Base-by-base conservation (phyloP, 2,113 vertebrate species). In the Phycodurus eques region DNA sequence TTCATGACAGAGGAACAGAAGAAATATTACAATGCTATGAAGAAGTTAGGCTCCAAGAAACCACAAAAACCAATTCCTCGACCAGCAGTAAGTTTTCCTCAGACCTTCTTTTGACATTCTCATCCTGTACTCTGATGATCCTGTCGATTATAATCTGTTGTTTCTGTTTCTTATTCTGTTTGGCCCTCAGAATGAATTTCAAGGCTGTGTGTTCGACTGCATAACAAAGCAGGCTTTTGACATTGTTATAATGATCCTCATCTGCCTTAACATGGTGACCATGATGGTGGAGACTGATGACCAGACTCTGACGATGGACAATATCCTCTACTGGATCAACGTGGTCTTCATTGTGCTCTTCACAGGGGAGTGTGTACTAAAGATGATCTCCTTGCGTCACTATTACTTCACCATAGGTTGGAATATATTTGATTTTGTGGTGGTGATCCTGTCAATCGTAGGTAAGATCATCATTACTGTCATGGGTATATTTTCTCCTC, bases 251-350 rank as follows among this genome's bases (percentile, higher is more conserved):
- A 99, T 99, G 98, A 97, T 98, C 87, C 96, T 99, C 15, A 99
- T 99, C 90, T 96, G 96, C 92, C 95, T 99, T 75, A 99, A 99
- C 87, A 99, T 99, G 98, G 95, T 99, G 81, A 98, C 96, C 66
- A 99, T 99, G 98, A 99, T 99, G 98, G 96, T 98, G 77, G 98
- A 99, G 90, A 98, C 96, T 0, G 98, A 99, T 12, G 94, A 97
- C 63, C 96, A 99, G 87, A 95, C 94, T 44, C 2, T n/a, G n/a
- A n/a, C n/a, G n/a, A 97, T 95, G 94, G 94, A 93, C 71, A 82
- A 83, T 0, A 96, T 94, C 81, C 91, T 99, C 4, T 95, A 95
- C 75, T 91, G 95, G 95, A 96, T 99, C 84, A 99, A 99, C 76
- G 65, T 98, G 76, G 95, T 98, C 43, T 99, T 99, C 70, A 97